These are phyloP conservation scores for Acrocephalus kingi DNA, from an alignment of 2,113 vertebrate species.

Conservation along the genomic window DNA sequence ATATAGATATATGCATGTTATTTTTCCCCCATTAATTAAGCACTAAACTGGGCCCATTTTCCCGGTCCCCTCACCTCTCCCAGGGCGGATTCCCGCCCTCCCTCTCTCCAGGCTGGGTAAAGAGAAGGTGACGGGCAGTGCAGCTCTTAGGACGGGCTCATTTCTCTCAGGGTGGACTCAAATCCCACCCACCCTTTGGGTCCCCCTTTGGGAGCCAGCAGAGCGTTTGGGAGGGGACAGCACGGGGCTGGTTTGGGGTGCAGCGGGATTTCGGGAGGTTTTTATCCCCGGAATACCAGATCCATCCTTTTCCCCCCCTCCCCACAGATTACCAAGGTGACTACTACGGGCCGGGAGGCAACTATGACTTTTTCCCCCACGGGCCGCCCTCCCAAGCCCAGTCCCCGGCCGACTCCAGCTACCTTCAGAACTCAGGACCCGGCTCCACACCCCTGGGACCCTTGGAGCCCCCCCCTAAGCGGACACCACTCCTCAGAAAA, in stretches of 20 bases:
- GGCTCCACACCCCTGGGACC: constrained; percentile 81
- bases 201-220: not conserved
- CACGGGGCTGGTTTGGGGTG: rapidly evolving
- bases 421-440: constrained; percentile 89
- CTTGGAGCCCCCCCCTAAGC: constrained; percentile 85
- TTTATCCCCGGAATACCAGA: rapidly evolving
- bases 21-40: not conserved
- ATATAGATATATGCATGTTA: no score
- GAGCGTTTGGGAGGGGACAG: not conserved
- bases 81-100: not conserved
- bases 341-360: constrained; percentile 90
- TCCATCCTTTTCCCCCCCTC: not conserved
- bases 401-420: constrained; percentile 92
- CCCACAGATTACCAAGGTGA: constrained; percentile 93
- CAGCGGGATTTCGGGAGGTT: not conserved
- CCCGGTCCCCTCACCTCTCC: not conserved
- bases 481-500: constrained; percentile 92
- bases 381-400: constrained; percentile 95
- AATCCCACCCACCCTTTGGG: rapidly evolving
- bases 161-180: not conserved
- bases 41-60: no score
- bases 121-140: not conserved
- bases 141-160: not conserved
- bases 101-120: not conserved
- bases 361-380: constrained; percentile 97